A percentile compares a stretch with the other conserved stretches of the same genome.
Conservation (phyloP, 2,888 invertebrate genomes). For the Cyclophora albipunctata region DNA sequence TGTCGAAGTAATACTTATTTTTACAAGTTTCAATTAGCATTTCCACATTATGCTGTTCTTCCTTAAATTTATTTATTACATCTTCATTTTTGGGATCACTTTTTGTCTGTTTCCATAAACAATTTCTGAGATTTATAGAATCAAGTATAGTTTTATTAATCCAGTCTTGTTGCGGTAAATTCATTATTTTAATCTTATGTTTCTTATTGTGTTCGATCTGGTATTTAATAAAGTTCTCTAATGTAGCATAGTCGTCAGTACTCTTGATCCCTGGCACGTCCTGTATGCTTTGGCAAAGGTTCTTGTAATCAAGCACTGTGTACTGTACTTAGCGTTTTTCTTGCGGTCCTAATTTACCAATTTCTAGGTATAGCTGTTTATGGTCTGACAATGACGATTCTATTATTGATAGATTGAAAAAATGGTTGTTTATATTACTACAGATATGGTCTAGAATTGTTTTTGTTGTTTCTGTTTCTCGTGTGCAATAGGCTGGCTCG, state of each 20-base stretch:
- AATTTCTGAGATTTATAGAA: neutral
- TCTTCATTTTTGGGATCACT: neutral
- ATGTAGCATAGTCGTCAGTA: neutral
- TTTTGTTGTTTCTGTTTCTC: slow-evolving; percentile 9
- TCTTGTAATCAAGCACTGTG: neutral
- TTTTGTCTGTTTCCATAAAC: neutral
- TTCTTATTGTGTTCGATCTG: neutral
- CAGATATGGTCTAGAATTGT: slow-evolving; percentile 16
- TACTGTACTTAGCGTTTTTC: neutral
- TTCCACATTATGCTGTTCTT: neutral
- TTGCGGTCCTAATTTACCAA: neutral
- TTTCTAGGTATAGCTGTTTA: neutral
- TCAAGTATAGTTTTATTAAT: neutral
- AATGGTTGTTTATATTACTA: slow-evolving; percentile 10
- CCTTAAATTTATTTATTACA: neutral
- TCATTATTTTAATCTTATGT: neutral
- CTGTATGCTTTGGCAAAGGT: neutral
- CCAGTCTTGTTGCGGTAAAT: neutral
- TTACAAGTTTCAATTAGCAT: slow-evolving; percentile 1
- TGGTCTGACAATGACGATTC: slow-evolving; percentile 18
- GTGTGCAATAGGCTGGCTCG: slow-evolving; percentile 4
- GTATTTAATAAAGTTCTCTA: neutral
- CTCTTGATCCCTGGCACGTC: neutral
- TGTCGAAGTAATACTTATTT: neutral
- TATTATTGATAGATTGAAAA: slow-evolving; percentile 6